These are phyloP conservation scores for Gallinago stenura DNA, from an alignment of 2,797 vertebrate genomes.

Conservation along the genomic window DNA sequence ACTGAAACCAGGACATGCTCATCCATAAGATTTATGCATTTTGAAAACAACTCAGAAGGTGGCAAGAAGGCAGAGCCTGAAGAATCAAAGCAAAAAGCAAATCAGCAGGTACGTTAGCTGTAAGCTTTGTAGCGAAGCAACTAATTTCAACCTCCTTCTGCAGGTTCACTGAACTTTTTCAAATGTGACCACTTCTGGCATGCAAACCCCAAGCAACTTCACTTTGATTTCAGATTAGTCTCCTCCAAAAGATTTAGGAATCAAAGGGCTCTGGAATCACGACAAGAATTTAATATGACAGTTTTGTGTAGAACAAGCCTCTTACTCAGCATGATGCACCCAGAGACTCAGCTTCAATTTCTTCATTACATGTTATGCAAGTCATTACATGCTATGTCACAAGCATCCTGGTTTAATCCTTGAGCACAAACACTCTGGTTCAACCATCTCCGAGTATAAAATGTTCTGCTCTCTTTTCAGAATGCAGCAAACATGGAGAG, in stretches of 20 bases:
- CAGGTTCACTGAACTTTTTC: slow-evolving; percentile 85
- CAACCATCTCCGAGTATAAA: slow-evolving; percentile 50
- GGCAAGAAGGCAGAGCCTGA: slow-evolving; percentile 58
- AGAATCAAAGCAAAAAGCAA: slow-evolving; percentile 74
- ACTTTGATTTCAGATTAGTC: slow-evolving; percentile 86
- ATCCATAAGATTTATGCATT: slow-evolving; percentile 58
- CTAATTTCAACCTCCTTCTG: slow-evolving; percentile 84
- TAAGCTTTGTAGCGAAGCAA: slow-evolving; percentile 74
- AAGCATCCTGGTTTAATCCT: slow-evolving; percentile 66
- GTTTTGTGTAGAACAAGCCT: slow-evolving; percentile 86
- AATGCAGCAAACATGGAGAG: slow-evolving; percentile 29
- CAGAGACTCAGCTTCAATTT: slow-evolving; percentile 71
- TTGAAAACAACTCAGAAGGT: slow-evolving; percentile 61
- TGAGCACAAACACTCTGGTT: slow-evolving; percentile 34
- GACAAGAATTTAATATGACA: slow-evolving; percentile 92
- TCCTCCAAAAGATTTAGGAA: slow-evolving; percentile 84
- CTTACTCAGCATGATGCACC: slow-evolving; percentile 82
- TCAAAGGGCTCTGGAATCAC: slow-evolving; percentile 84
- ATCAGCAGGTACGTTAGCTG: slow-evolving; percentile 75
- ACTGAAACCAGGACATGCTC: slow-evolving; percentile 44
- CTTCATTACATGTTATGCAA: slow-evolving; percentile 76
- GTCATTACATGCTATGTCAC: slow-evolving; percentile 49
- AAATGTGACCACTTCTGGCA: slow-evolving; percentile 89
- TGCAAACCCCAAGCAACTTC: slow-evolving; percentile 80
- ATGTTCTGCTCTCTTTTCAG: slow-evolving; percentile 49